A percentile compares a stretch with the other conserved stretches of the same genome.
These are phyloP conservation scores for Naso thynnoides DNA, from an alignment of 2,797 vertebrate species.

Conservation along the genomic window DNA sequence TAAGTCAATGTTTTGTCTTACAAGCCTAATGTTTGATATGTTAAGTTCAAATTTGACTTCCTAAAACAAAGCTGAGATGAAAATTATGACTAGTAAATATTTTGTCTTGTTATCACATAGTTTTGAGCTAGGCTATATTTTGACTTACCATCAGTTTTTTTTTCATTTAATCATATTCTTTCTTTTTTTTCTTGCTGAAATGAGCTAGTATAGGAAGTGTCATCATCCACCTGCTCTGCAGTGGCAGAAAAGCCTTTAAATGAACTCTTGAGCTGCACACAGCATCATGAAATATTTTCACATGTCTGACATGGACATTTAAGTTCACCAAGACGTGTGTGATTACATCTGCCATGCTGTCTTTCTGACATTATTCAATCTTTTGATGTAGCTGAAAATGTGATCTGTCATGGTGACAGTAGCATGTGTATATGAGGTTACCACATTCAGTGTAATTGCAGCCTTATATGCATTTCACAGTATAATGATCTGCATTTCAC, in stretches of 20 bases:
- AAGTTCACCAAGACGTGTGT: neutral
- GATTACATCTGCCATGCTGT: slow-evolving; percentile 1
- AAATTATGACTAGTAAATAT: neutral
- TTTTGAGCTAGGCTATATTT: neutral
- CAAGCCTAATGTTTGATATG: neutral
- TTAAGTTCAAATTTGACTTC: neutral
- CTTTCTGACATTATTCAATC: slow-evolving; percentile 2
- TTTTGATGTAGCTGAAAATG: neutral
- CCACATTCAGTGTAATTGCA: slow-evolving; percentile 7
- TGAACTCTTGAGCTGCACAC: neutral
- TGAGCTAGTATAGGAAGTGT: neutral
- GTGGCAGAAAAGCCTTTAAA: neutral
- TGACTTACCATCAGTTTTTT: neutral
- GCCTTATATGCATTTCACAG: slow-evolving; percentile 15
- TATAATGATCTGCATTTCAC: slow-evolving; percentile 13
- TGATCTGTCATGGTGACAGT: slow-evolving; percentile 11
- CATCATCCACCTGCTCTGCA: neutral
- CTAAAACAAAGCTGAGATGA: neutral
- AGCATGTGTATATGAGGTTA: slow-evolving; percentile 14
- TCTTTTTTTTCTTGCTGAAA: neutral
- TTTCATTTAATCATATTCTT: neutral
- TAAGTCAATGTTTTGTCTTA: neutral
- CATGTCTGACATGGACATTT: slow-evolving; percentile 9
- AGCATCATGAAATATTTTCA: neutral
- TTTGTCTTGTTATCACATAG: neutral